phyloP scores from a whole-genome alignment of 1,140 invertebrate species.

The Zaprionus gabonicus region DNA sequence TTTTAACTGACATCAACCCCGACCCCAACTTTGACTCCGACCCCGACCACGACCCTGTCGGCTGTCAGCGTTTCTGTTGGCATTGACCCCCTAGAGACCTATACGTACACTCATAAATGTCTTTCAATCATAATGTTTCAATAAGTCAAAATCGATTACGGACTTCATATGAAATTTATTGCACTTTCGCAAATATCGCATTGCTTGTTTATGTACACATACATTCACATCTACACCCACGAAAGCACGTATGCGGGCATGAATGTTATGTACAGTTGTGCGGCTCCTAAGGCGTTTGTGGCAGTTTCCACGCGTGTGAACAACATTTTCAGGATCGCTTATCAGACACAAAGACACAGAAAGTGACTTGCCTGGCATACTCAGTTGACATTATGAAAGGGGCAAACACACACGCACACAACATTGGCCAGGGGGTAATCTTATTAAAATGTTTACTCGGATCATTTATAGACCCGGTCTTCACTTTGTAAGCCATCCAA shows the following conservation, averaged over 20 bases:
- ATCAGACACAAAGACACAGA: constrained; percentile 29
- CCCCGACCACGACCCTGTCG: constrained; percentile 3
- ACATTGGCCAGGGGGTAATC: neutral
- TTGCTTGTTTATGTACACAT: constrained; percentile 50
- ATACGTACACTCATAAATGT: constrained; percentile 82
- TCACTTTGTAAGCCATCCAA: neutral
- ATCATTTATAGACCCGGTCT: neutral
- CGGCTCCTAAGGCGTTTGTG: constrained; percentile 30
- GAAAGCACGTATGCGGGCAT: constrained; percentile 16
- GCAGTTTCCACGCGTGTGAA: constrained; percentile 57
- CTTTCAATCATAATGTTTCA: constrained; percentile 84
- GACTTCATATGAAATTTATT: constrained; percentile 84
- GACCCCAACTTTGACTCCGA: neutral
- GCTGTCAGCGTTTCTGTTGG: constrained; percentile 76
- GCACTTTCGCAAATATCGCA: constrained; percentile 83
- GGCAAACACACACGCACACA: neutral
- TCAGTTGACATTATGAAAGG: neutral
- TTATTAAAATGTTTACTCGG: constrained; percentile 1
- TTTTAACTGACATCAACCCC: neutral
- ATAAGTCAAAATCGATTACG: constrained; percentile 84
- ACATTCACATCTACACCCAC: neutral
- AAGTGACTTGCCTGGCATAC: neutral
- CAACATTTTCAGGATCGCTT: constrained; percentile 69
- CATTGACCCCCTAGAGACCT: constrained; percentile 80
- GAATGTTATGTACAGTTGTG: constrained; percentile 6